Base-by-base conservation (phyloP, 2,113 vertebrate genomes). In the Bujurquina vittata region DNA sequence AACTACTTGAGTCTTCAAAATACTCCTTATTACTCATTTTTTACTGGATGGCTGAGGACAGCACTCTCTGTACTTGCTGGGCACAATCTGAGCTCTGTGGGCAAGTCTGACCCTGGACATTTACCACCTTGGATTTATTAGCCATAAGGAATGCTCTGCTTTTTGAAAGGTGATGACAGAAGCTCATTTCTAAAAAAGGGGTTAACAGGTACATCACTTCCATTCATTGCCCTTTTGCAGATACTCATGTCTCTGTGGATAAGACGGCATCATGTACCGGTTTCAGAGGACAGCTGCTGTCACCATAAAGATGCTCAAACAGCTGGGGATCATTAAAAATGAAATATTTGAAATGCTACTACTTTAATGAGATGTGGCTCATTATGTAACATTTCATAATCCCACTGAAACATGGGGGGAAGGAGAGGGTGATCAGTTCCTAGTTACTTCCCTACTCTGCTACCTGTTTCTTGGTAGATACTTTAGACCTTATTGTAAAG, bases 251-350 rank as follows among this genome's bases (percentile, higher is more conserved):
- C 26, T 59, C 22, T 67, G 63, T 46, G 29, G 72, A 31, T 35
- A 60, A 61, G 83, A 61, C 72, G 29, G 40, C 18, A 17, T 80
- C 67, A 46, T 74, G 76, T 59, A 62, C 72, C 58, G 73, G 73
- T 76, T 57, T 73, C 40, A 23, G 49, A 63, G 65, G 83, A 91
- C 87, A 89, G 88, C 90, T 91, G 89, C 86, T 62, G 75, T 75
- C n/a, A 5, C 74, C 56, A 88, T 90, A 63, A 87, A 79, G 52
- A 82, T 40, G 57, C 65, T 83, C 57, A 84, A 88, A 77, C 90
- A 91, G 89, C 91, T 89, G 84, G 80, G 63, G 80, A 54, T 85
- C 78, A 79, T 90, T 82, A 86, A 84, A 89, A 87, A 83, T 67
- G 43, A 37, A 63, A 57, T 20, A 84, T 84, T 62, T 79, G 75